phyloP scores from a whole-genome alignment of 2,888 invertebrate genomes.

The Drosophila phalerata region DNA sequence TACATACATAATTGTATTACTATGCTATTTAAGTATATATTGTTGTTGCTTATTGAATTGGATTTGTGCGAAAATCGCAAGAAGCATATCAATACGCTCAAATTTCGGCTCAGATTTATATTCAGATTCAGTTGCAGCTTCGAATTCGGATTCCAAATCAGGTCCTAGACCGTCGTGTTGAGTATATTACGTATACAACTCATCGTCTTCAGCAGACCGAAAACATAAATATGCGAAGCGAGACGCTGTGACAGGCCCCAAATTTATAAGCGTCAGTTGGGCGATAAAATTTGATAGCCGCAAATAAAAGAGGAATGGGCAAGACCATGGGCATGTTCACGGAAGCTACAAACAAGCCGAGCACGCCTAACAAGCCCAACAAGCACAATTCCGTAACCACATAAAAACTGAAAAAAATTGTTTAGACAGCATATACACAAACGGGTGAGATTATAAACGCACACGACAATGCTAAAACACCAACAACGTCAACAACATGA shows the following conservation, averaged over 20 bases:
- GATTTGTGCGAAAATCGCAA: constrained; percentile 40
- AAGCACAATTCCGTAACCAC: constrained; percentile 16
- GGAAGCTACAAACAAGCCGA: constrained; percentile 3
- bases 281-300: constrained; percentile 78
- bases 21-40: background rate
- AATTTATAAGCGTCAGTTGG: constrained; percentile 80
- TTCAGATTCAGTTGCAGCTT: background rate
- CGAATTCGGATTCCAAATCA: constrained; percentile 18
- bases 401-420: constrained; percentile 57
- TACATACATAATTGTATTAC: background rate
- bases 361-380: constrained; percentile 11
- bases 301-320: constrained; percentile 61
- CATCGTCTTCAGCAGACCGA: background rate
- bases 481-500: constrained; percentile 4
- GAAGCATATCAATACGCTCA: constrained; percentile 25
- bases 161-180: constrained; percentile 60
- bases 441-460: constrained; percentile 36
- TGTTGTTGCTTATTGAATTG: constrained; percentile 52
- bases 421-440: constrained; percentile 46
- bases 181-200: constrained; percentile 70
- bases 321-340: constrained; percentile 10
- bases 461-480: constrained; percentile 7
- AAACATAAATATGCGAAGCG: constrained; percentile 67
- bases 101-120: background rate
- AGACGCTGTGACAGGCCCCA: constrained; percentile 61